Conservation (phyloP, 2,797 vertebrate genomes). For the Bucorvus abyssinicus region DNA sequence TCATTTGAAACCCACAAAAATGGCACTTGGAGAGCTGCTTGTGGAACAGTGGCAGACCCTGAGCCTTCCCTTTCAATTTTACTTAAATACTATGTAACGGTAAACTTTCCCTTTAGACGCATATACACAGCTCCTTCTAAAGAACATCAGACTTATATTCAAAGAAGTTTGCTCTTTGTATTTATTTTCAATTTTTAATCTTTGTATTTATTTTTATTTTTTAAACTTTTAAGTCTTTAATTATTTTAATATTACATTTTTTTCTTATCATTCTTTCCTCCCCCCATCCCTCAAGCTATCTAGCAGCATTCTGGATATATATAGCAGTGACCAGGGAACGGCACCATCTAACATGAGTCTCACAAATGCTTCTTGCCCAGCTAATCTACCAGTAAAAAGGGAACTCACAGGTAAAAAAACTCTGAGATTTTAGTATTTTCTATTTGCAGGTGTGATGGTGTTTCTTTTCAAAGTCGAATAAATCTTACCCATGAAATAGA, state of each 20-base stretch:
- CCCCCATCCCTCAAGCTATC: slow-evolving; percentile 78
- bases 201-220: not conserved
- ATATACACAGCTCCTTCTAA: not conserved
- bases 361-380: slow-evolving; percentile 85
- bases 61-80: not conserved
- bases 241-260: not conserved
- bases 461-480: not conserved
- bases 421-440: slow-evolving; percentile 4
- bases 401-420: slow-evolving; percentile 87
- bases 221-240: not conserved
- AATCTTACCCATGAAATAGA: not conserved
- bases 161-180: not conserved
- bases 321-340: slow-evolving; percentile 89
- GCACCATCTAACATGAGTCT: slow-evolving; percentile 85
- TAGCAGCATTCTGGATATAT: slow-evolving; percentile 92
- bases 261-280: not conserved
- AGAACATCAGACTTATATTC: not conserved
- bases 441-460: not conserved
- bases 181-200: not conserved
- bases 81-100: not conserved
- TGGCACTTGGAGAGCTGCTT: not conserved
- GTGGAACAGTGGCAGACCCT: not conserved
- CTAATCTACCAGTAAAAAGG: slow-evolving; percentile 89
- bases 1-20: not conserved
- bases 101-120: not conserved